Percentiles rank a stretch among this genome's conserved stretches.
These are phyloP conservation scores for Planococcus citri DNA, from an alignment of 1,140 invertebrate genomes.

Conservation along the genomic window DNA sequence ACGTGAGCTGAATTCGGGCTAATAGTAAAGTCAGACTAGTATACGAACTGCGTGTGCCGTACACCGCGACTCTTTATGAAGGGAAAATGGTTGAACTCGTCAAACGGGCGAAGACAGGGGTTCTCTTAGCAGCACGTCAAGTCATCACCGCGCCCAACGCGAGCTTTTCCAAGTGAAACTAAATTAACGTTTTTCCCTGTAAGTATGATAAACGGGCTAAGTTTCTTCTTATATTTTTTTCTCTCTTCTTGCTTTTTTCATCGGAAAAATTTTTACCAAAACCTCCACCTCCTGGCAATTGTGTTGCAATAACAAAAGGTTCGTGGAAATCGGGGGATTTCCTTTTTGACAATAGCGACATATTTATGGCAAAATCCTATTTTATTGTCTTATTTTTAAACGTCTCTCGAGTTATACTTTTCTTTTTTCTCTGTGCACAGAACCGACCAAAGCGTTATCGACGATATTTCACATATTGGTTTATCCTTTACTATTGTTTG, in stretches of 20 bases:
- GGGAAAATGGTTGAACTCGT: conserved; percentile 20
- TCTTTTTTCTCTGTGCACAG: no score
- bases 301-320: not conserved
- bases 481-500: no score
- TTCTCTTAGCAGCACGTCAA: conserved; percentile 21
- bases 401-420: no score
- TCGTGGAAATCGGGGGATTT: not conserved
- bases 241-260: not conserved
- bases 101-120: conserved; percentile 17
- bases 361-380: conserved; percentile 12
- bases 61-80: not conserved
- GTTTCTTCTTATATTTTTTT: conserved; percentile 7
- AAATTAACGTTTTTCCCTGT: conserved; percentile 15
- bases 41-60: conserved; percentile 42
- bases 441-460: no score
- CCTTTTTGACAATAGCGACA: conserved; percentile 11
- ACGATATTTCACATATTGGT: no score
- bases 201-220: conserved; percentile 11
- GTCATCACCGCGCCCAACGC: conserved; percentile 19
- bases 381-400: conserved; percentile 11
- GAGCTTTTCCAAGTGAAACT: conserved; percentile 17
- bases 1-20: conserved; percentile 14
- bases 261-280: not conserved
- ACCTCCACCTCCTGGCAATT: not conserved
- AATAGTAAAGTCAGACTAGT: conserved; percentile 11